A percentile compares a stretch with the other conserved stretches of the same genome.
Evolutionary conservation across 2,113 vertebrate genomes (phyloP).

Genomic region (Podocnemis expansa): DNA sequence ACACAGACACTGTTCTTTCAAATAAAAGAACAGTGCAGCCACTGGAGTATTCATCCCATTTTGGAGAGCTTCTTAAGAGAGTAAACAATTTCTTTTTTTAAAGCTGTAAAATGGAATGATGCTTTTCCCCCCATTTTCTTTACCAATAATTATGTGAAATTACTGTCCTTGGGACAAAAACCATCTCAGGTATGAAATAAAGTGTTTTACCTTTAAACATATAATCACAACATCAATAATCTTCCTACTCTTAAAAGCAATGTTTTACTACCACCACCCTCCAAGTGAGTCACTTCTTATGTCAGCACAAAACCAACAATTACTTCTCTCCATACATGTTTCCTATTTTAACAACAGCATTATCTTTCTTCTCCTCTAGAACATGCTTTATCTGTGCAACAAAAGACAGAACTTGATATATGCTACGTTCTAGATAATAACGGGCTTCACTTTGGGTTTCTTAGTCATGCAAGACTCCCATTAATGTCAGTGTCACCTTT

Average conservation of each 20-base stretch:
- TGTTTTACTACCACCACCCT: conserved; percentile 52
- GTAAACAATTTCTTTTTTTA: background rate
- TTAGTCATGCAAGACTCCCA: background rate
- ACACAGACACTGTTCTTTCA: background rate
- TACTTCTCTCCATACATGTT: conserved; percentile 40
- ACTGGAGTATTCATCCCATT: background rate
- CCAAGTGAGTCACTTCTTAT: conserved; percentile 14
- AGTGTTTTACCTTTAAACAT: background rate
- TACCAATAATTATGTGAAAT: conserved; percentile 36
- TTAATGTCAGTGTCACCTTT: background rate
- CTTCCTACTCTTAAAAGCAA: conserved; percentile 26
- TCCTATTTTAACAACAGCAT: conserved; percentile 52
- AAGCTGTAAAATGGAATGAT: background rate
- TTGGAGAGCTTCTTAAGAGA: background rate
- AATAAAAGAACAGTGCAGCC: background rate
- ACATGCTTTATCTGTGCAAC: background rate
- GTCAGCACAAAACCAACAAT: conserved; percentile 45
- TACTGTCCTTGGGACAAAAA: background rate
- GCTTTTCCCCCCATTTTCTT: background rate
- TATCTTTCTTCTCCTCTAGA: background rate
- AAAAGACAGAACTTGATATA: background rate
- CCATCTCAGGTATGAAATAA: background rate
- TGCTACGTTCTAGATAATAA: background rate
- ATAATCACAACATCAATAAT: background rate
- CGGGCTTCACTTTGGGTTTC: background rate